Base-by-base conservation (phyloP, 1,140 invertebrate genomes). In the Tribolium madens region DNA sequence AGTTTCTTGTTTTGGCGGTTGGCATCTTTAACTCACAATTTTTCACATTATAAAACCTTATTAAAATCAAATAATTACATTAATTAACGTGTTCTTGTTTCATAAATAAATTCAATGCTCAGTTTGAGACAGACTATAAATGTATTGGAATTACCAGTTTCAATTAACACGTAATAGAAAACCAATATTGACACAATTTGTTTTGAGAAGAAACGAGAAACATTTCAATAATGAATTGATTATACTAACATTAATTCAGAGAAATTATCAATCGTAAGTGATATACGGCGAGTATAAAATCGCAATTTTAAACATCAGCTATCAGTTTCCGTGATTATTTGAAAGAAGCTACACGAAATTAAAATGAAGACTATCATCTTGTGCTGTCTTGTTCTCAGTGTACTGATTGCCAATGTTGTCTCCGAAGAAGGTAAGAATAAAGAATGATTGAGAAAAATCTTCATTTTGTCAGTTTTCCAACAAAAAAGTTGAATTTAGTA, bases 161-260 rank as follows among this genome's bases (percentile, higher is more conserved):
- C 21, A 33, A 31, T 36, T 69, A 14, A 1, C 36, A 13, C 7
- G 3, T 69, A 69, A 69, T 46, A 4, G 33, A 36, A 42, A 69
- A 57, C 52, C 4, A 57, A 57, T 57, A 57, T 57, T 57, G 52
- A 57, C 52, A 18, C 36, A 42, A 9, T 42, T 9, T n/a, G 21
- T 26, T 26, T 26, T 26, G 1, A 26, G 21, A 26, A 1, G 0
- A 4, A 42, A 31, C 2, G 2, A 31, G 6, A 2, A 42, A 42
- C 36, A 42, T 42, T 42, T 42, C 7, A 42, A 42, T 42, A 10
- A 10, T 42, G 3, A 26, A 42, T 42, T 42, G 36, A 42, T 10
- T 7, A 9, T n/a, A 42, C 7, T 9, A 17, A 57, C 14, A 21
- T 7, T 21, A 17, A 9, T 57, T 57, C 52, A 57, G 18, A 57